These are phyloP conservation scores for Coleophora flavipennella DNA, from an alignment of 2,888 invertebrate species.

Conservation along the genomic window DNA sequence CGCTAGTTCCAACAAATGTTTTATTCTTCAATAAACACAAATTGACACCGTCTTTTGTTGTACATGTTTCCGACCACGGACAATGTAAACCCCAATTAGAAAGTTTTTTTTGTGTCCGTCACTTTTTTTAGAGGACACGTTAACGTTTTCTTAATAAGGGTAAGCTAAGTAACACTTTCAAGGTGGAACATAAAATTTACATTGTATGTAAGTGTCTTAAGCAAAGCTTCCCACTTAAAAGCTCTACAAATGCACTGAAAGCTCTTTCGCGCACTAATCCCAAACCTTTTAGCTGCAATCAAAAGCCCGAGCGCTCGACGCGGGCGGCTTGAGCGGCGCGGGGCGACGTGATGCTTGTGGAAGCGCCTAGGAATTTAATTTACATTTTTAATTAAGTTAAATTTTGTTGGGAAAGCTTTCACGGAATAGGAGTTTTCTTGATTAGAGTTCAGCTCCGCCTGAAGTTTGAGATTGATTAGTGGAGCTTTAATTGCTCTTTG, in stretches of 20 bases:
- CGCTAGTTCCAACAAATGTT: slow-evolving; percentile 31
- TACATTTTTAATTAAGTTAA: slow-evolving; percentile 74
- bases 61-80: background rate
- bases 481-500: slow-evolving; percentile 69
- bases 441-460: slow-evolving; percentile 70
- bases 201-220: slow-evolving; percentile 72
- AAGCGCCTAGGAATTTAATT: slow-evolving; percentile 72
- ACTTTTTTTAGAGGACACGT: slow-evolving; percentile 9
- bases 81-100: background rate
- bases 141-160: slow-evolving; percentile 19
- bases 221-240: slow-evolving; percentile 74
- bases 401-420: slow-evolving; percentile 72
- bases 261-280: slow-evolving; percentile 74
- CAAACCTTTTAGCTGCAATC: slow-evolving; percentile 75
- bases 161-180: slow-evolving; percentile 30
- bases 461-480: slow-evolving; percentile 73
- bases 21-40: slow-evolving; percentile 23
- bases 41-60: slow-evolving; percentile 11
- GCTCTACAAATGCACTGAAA: slow-evolving; percentile 74
- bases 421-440: slow-evolving; percentile 72
- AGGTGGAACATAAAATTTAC: slow-evolving; percentile 65
- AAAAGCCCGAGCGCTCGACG: slow-evolving; percentile 64
- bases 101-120: slow-evolving; percentile 12
- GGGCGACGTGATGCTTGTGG: slow-evolving; percentile 66
- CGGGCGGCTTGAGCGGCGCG: slow-evolving; percentile 30